Base-by-base conservation (phyloP, 2,888 invertebrate species). In the Strigamia crassipes region DNA sequence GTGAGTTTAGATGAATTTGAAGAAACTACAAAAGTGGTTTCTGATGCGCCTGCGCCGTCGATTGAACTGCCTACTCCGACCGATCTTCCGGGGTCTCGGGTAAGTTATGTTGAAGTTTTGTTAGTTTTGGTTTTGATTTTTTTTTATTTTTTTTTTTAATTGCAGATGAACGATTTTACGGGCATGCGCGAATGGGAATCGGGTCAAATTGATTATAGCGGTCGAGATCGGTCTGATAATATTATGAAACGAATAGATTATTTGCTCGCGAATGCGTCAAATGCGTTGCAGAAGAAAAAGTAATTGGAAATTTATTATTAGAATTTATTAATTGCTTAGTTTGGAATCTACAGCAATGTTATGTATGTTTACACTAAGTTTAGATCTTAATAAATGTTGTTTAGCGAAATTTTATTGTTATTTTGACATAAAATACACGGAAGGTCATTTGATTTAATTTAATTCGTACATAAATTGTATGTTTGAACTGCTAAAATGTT, bases 91-190 rank as follows among this genome's bases (percentile, higher is more conserved):
- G 73, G 73, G 1, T 73, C 9, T 73, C 27, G 23, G 31, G 73
- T 73, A 12, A n/a, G n/a, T n/a, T n/a, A n/a, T n/a, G n/a, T n/a
- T n/a, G n/a, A n/a, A 27, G 31, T 73, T 13, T 27, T 73, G 12
- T 27, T 73, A 8, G 4, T 21, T 12, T 10, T 21, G 12, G 18
- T 66, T n/a, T 46, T 1, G n/a, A 21, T 66, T 23, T 23, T 66
- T 61, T 56, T n/a, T 46, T 1, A 5, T 3, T 66, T 23, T 23
- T 66, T 61, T 56, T 66, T 23, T 27, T 1, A 31, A 23, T 73
- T 73, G 12, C 31, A 73, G 18, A 82, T 83, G 1, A 84, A 83
- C 3, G 83, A 85, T 80, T 85, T 83, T 61, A 81, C 82, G 31
- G 84, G 82, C 23, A 83, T 83, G 83, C 31, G 79, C 4, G 81